A percentile compares a stretch with the other conserved stretches of the same genome.
phyloP scores from a whole-genome alignment of 2,888 invertebrate genomes.

The Notodonta dromedarius region DNA sequence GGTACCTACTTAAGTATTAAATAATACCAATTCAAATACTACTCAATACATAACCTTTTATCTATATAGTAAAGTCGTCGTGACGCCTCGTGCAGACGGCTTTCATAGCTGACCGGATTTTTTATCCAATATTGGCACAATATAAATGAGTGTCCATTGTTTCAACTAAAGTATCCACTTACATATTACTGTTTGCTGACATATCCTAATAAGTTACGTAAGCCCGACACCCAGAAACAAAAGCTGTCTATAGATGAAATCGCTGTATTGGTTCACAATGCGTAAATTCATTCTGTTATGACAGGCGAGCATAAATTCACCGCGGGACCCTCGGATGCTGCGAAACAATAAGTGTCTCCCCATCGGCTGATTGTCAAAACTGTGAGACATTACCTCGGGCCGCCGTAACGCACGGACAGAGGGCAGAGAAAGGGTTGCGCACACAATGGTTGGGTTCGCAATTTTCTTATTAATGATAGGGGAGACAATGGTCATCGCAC shows the following conservation, averaged over 20 bases:
- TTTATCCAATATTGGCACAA: conserved; percentile 55
- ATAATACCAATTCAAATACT: background rate
- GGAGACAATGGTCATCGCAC: conserved; percentile 74
- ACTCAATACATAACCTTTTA: background rate
- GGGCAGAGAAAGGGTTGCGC: conserved; percentile 69
- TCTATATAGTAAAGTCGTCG: conserved; percentile 9
- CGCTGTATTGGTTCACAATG: conserved; percentile 82
- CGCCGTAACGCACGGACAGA: conserved; percentile 68
- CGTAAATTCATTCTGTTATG: conserved; percentile 83
- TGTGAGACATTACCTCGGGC: conserved; percentile 74
- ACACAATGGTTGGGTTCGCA: conserved; percentile 62
- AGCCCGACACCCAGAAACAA: conserved; percentile 80
- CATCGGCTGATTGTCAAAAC: conserved; percentile 65
- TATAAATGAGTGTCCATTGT: conserved; percentile 65
- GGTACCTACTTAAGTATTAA: background rate
- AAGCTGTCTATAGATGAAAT: conserved; percentile 74
- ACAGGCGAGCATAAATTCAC: conserved; percentile 82
- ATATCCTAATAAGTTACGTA: conserved; percentile 74
- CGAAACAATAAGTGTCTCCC: conserved; percentile 75
- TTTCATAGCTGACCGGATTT: conserved; percentile 41
- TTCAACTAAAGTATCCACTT: conserved; percentile 64
- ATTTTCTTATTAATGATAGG: conserved; percentile 73
- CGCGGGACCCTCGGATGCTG: conserved; percentile 80
- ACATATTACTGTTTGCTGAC: conserved; percentile 61
- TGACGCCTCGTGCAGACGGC: conserved; percentile 15